phyloP scores from a whole-genome alignment of 2,113 vertebrate species.

The Nothocercus nigrocapillus region DNA sequence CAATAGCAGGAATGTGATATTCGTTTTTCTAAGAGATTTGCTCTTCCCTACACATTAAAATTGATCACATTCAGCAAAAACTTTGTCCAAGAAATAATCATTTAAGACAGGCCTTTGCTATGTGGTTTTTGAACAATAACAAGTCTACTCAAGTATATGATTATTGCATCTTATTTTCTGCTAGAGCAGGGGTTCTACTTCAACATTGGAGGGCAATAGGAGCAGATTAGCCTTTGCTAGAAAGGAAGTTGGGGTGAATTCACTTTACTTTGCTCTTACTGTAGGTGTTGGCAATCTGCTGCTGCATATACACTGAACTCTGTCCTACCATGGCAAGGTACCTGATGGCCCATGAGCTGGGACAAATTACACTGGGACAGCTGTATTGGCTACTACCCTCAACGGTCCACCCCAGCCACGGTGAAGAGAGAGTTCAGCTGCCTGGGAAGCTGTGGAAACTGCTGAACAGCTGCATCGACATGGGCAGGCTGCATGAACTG shows the following conservation, averaged over 20 bases:
- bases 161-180: neutral
- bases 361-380: neutral
- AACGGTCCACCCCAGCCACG: rapidly evolving
- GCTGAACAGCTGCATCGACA: neutral
- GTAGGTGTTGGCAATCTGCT: neutral
- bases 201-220: rapidly evolving
- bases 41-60: neutral
- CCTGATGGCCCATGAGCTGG: rapidly evolving
- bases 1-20: neutral
- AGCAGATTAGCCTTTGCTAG: neutral
- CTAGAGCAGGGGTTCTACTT: neutral
- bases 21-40: neutral
- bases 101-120: neutral
- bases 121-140: neutral
- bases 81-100: neutral
- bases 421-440: neutral
- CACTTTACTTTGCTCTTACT: neutral
- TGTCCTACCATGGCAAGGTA: neutral
- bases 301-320: rapidly evolving
- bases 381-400: neutral
- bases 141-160: rapidly evolving
- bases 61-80: neutral
- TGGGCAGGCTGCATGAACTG: rapidly evolving
- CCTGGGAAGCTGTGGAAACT: neutral
- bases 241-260: neutral